Evolutionary conservation across 2,888 invertebrate genomes (phyloP), one percentile per base, ranked within the genome.

Genomic region (Lycocerus yunnanus): DNA sequence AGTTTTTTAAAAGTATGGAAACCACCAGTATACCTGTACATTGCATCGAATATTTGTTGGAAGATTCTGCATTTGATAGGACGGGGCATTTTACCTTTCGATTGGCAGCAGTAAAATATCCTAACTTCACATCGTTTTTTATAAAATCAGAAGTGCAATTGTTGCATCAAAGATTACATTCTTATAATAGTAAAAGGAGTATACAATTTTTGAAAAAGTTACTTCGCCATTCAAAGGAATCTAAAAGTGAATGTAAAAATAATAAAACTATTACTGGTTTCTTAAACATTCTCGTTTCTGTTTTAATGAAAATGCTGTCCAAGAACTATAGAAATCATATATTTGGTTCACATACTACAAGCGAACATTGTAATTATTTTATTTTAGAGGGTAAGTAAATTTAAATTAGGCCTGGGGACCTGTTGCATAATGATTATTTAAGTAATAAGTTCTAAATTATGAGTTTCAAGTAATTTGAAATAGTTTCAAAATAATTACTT

Each of bases 41-140:
- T 65, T 85, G 85, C 73, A 85, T 85, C 73, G 90, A 91, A 84
- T 91, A 89, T 85, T 85, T 91, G 61, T 83, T 90, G 13, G 91
- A 91, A 84, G 90, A 90, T 77, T 90, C 91, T 74, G 79, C 88
- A 10, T 88, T 90, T 77, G 92, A 92, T 80, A 89, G 89, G 76
- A 87, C 90, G 63, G 91, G 91, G 58, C 91, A 92, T 83, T 91
- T 90, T 81, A 87, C 87, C 80, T 82, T 91, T 14, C 89, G 90
- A 84, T 86, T 89, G 78, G 81, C 86, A 16, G 82, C 86, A 6
- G 85, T 84, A 58, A 83, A 84, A 71, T 86, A 86, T 78, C 79
- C 72, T 13, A 85, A 84, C 8, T 86, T 89, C 77, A 81, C 81
- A 9, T 82, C 84, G 58, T 86, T 86, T 72, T 84, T 89, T 77